Base-by-base conservation (phyloP, 2,888 invertebrate genomes). In the Harpalus rufipes region DNA sequence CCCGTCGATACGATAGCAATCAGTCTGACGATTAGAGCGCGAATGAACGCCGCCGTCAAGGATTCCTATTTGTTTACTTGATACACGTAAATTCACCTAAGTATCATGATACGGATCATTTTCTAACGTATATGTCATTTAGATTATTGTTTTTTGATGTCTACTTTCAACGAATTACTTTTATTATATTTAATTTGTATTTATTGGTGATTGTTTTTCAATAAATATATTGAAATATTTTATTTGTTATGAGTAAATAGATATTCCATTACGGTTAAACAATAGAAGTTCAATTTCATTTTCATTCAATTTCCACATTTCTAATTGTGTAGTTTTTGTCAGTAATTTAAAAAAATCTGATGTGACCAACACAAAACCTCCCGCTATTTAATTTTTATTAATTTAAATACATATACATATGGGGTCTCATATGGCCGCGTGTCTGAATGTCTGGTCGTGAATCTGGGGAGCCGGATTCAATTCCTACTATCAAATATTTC, bases 101-200 rank as follows among this genome's bases (percentile, higher is more conserved):
- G 68, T 68, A 39, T 68, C 32, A 68, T 68, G 68, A 68, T 68
- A 32, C 25, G 68, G 68, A 68, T 68, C 25, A 68, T 68, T 39
- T 68, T 68, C 32, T 68, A 68, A 68, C 68, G 14, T 18, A 44
- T 16, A 44, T 74, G 72, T 74, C 44, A 74, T 74, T 74, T 74
- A 10, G 44, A 7, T 74, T 41, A 74, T 74, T 41, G 44, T 74
- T 51, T 74, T 74, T 44, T 74, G 72, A 74, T 74, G 44, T 41
- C 32, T 68, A 14, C 32, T 74, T 16, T 44, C 10, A 7, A 7
- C 14, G 44, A 44, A 68, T 68, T 68, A 68, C 32, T 14, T 68
- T 63, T 68, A 68, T 68, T 74, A 74, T 74, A 39, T 32, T 68
- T 39, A 68, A 39, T 68, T 32, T 68, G 25, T 68, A 63, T 68